Evolutionary conservation across 2,797 vertebrate species (phyloP).

Genomic region (Tangara arthus): DNA sequence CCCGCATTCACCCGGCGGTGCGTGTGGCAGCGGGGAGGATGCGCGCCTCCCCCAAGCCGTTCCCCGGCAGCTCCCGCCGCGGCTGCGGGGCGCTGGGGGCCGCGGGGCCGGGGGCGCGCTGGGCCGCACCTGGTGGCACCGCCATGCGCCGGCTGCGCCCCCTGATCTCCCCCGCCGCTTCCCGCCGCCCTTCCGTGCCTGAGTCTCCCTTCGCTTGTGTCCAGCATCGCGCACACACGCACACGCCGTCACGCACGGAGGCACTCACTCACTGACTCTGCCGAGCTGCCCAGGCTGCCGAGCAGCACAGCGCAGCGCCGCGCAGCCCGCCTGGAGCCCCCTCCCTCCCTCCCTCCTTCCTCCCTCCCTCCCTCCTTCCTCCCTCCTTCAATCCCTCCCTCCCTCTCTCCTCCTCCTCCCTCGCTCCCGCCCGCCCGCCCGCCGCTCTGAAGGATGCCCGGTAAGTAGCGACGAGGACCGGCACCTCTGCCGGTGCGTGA

Average conservation of each 20-base stretch:
- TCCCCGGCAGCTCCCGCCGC: not conserved
- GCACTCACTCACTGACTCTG: not conserved
- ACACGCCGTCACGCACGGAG: not conserved
- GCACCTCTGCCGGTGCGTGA: conserved; percentile 2
- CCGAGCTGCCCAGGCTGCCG: not conserved
- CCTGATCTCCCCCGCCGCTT: not conserved
- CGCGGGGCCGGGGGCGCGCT: conserved; percentile 45
- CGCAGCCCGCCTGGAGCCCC: not conserved
- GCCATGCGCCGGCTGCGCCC: conserved; percentile 44
- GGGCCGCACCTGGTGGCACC: conserved; percentile 66
- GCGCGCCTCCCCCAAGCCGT: conserved; percentile 23
- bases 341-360: not conserved
- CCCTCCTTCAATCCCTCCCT: not conserved
- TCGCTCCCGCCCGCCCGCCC: not conserved
- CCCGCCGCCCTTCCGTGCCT: not conserved
- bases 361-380: not conserved
- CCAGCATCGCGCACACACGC: not conserved
- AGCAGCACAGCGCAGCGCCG: not conserved
- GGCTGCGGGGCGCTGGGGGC: conserved; percentile 10
- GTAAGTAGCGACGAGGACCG: not conserved
- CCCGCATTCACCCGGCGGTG: not conserved
- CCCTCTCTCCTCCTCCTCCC: not conserved
- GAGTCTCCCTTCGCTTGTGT: not conserved
- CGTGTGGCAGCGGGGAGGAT: conserved; percentile 24
- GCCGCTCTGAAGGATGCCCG: conserved; percentile 10